These are phyloP conservation scores for Myocastor coypus DNA, from an alignment of 2,113 vertebrate species.

Conservation along the genomic window DNA sequence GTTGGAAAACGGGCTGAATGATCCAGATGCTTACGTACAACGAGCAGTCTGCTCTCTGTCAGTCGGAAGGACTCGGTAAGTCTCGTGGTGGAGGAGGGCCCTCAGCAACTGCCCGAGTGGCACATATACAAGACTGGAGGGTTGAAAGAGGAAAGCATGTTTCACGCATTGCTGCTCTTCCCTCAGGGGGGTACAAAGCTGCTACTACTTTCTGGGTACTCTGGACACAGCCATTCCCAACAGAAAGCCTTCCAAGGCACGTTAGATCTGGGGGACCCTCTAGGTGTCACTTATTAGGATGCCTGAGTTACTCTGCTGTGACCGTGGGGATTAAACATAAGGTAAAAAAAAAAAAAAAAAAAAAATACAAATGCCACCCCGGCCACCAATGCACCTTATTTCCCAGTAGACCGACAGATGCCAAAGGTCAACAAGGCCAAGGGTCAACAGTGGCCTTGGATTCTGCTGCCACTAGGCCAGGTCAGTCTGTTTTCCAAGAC, in stretches of 20 bases:
- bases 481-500: background rate
- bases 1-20: background rate
- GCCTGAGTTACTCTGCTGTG: background rate
- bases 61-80: background rate
- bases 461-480: background rate
- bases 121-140: background rate
- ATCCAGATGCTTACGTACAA: background rate
- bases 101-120: background rate
- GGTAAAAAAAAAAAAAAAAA: background rate
- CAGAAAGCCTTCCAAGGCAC: background rate
- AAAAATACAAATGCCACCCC: background rate
- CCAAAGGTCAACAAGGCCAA: background rate
- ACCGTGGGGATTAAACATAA: background rate
- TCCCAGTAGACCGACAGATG: too few species aligned
- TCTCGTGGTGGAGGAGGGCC: background rate
- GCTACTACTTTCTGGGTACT: background rate
- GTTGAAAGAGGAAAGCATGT: background rate
- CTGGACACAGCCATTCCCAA: background rate
- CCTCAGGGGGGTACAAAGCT: background rate
- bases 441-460: background rate
- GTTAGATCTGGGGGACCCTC: too few species aligned
- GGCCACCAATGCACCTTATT: too few species aligned
- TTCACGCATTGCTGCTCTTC: background rate
- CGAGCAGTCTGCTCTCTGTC: background rate
- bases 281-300: background rate